Base-by-base conservation (phyloP, 2,797 vertebrate species). In the Enteromius thamalakanensis region DNA sequence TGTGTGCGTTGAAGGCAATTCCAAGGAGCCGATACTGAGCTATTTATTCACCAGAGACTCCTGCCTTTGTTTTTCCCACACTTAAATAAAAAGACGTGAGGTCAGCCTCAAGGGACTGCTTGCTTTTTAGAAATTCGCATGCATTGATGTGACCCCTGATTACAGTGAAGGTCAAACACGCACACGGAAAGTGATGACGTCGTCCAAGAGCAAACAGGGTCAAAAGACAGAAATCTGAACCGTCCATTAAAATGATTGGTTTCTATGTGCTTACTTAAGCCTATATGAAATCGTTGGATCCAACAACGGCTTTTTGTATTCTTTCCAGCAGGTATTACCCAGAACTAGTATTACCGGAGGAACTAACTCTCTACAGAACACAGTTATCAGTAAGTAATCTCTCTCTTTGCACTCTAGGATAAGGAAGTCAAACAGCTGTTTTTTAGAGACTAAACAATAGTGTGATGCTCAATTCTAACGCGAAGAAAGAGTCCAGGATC, bases 1-100 rank as follows among this genome's bases (percentile, higher is more conserved):
- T 21, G 23, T n/a, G 65, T 29, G 53, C 29, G 19, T 6, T 47
- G 23, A 47, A 71, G 19, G 53, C 23, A 60, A 60, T 80, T 71
- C 79, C 37, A 71, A 60, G 53, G 19, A 74, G 10, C 42, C 6
- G 21, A n/a, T 69, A 26, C 34, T 74, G 58, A 47, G 58, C 80
- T 65, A 67, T 82, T 53, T 51, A 82, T 82, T 82, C 80, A 65
- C 80, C 32, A 82, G 32, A 64, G 76, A 79, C 53, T 85, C 71
- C 89, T 86, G 85, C 84, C 75, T 72, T 87, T 68, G 26, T 37
- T 86, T 91, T 93, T 93, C 91, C 91, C 92, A 93, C 89, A 90
- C 88, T 86, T 81, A 53, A 89, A 88, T 85, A 89, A 88, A 86
- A 90, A 92, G 87, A 87, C 81, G 14, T 84, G 86, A 90, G 84